These are phyloP conservation scores for Tangara arthus DNA, from an alignment of 2,797 vertebrate species.

Conservation along the genomic window DNA sequence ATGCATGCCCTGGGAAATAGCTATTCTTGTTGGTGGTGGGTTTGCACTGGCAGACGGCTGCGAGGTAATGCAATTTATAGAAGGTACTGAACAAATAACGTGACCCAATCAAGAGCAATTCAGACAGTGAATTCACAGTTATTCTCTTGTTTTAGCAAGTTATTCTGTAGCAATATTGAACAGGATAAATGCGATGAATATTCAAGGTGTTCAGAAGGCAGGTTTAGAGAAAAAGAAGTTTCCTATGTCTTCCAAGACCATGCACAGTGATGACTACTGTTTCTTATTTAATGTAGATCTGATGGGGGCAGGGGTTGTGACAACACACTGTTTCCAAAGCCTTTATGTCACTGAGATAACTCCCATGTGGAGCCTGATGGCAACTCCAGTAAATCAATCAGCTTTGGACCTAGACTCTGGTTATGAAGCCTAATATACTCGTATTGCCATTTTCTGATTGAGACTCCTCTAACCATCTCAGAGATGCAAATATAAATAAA, in stretches of 20 bases:
- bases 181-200: rapidly evolving
- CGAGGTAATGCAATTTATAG: constrained; percentile 77
- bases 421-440: background rate
- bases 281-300: background rate
- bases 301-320: background rate
- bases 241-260: background rate
- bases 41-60: constrained; percentile 92
- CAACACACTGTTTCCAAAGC: background rate
- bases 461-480: background rate
- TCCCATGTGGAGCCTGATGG: background rate
- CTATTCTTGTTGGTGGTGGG: constrained; percentile 89
- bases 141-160: background rate
- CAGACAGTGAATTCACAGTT: background rate
- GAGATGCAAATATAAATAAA: background rate
- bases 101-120: background rate
- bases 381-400: background rate
- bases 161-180: background rate
- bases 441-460: background rate
- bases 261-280: background rate
- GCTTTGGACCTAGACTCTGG: background rate
- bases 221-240: background rate
- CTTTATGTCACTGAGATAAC: background rate
- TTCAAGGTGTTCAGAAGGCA: background rate
- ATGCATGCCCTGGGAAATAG: constrained; percentile 92
- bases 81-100: constrained; percentile 21